Conservation (phyloP, 2,113 vertebrate genomes). For the Ancistrus triradiatus region DNA sequence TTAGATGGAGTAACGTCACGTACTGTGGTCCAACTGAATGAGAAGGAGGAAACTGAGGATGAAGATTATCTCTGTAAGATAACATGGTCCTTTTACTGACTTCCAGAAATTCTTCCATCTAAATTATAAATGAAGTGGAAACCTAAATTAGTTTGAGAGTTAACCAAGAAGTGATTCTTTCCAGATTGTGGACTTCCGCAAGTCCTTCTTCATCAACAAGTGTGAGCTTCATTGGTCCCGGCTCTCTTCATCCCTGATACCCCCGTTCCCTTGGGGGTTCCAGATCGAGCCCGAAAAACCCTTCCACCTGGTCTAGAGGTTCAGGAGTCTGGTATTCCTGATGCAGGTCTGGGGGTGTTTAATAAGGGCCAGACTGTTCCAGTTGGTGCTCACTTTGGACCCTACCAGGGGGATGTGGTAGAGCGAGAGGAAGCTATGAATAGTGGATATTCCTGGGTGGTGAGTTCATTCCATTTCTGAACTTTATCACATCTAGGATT, state of each 20-base stretch:
- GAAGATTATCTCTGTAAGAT: neutral
- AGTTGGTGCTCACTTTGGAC: neutral
- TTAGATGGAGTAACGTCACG: neutral
- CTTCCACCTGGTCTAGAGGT: neutral
- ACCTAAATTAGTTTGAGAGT: neutral
- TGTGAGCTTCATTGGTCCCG: neutral
- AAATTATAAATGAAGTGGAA: neutral
- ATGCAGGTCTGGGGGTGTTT: neutral
- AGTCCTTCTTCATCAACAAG: neutral
- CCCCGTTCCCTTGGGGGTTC: neutral
- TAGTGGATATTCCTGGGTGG: too few species aligned
- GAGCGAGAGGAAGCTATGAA: too few species aligned
- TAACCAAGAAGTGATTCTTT: neutral
- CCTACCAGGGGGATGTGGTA: too few species aligned
- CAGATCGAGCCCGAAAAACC: neutral
- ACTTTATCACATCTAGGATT: too few species aligned
- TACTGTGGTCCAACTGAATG: too few species aligned
- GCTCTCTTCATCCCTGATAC: neutral
- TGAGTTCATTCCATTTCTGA: too few species aligned
- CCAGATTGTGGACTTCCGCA: neutral
- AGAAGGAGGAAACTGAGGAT: neutral
- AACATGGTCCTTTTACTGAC: neutral
- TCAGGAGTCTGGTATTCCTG: neutral
- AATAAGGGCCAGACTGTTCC: neutral
- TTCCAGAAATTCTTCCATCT: neutral